Evolutionary conservation across 1,140 invertebrate genomes (phyloP), one percentile per base, ranked within the genome.

Genomic region (Metopolophium dirhodum): DNA sequence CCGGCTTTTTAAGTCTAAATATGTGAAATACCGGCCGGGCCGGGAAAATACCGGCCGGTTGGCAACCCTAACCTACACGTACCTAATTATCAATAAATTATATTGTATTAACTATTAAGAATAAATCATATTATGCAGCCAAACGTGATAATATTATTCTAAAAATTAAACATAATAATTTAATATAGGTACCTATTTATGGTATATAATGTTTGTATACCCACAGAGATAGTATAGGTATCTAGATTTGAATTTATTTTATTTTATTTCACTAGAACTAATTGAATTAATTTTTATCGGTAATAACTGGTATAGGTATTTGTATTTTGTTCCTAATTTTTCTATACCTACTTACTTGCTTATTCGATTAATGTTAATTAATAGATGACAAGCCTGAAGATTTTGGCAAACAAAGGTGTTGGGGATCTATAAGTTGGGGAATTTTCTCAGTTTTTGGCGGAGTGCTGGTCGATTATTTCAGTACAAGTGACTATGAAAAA

Each of bases 381-480:
- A 68, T 94, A 96, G 96, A 96, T 83, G 95, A 96, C 1, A 96
- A 96, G 87, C 96, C 96, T 49, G 96, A 96, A 85, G 95, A 96
- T 86, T 99, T 98, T 95, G 98, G 98, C 0, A 96, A 97, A 93
- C 98, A 98, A 94, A 96, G 98, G 91, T 95, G 98, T 94, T 99
- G 97, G 96, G 97, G 98, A 7, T 96, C 97, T 0, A 95, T 98
- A 2, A 97, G 98, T 4, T 98, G 97, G 96, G 98, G 98, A 93
- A 95, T 97, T 93, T 97, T 98, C 94, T 97, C 97, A 0, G 95
- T 98, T 45, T 94, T 98, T 11, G 96, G 97, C 45, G 98, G 98
- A 18, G 96, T 96, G 37, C 95, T 98, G 0, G 97, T 98, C 51
- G 98, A 98, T 94, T 94, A 96, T 83, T 96, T 97, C 94, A 98